Conservation (phyloP, 2,888 invertebrate species). For the Julus scanicus region DNA sequence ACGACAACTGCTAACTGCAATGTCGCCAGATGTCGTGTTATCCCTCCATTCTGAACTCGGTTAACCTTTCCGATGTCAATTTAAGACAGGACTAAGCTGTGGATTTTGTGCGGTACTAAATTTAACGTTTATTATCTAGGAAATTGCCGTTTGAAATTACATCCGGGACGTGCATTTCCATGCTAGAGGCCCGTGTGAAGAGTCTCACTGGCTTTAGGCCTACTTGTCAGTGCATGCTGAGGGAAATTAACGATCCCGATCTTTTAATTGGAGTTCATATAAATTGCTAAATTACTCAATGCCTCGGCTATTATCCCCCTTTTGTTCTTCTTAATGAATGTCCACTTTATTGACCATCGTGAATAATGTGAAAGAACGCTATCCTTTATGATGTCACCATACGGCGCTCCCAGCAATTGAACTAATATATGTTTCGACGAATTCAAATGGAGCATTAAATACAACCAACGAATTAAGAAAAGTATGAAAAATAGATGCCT, state of each 20-base stretch:
- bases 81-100: constrained; percentile 30
- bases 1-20: neutral
- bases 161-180: neutral
- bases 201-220: neutral
- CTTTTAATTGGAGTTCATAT: constrained; percentile 39
- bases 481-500: neutral
- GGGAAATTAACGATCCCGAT: constrained; percentile 41
- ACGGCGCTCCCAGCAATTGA: neutral
- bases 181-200: neutral
- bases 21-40: neutral
- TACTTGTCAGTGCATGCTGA: constrained; percentile 13
- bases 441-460: too few species aligned
- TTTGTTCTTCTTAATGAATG: constrained; percentile 23
- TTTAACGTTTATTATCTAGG: constrained; percentile 38
- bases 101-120: constrained; percentile 8
- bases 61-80: constrained; percentile 35
- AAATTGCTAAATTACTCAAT: constrained; percentile 42
- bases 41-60: neutral
- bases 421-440: neutral
- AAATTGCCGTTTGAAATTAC: constrained; percentile 36
- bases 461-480: neutral
- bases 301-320: neutral
- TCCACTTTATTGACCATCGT: constrained; percentile 39
- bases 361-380: neutral
- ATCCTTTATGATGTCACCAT: constrained; percentile 39